A percentile compares a stretch with the other conserved stretches of the same genome.
Conservation (phyloP, 2,888 invertebrate genomes). For the Tachina fera region DNA sequence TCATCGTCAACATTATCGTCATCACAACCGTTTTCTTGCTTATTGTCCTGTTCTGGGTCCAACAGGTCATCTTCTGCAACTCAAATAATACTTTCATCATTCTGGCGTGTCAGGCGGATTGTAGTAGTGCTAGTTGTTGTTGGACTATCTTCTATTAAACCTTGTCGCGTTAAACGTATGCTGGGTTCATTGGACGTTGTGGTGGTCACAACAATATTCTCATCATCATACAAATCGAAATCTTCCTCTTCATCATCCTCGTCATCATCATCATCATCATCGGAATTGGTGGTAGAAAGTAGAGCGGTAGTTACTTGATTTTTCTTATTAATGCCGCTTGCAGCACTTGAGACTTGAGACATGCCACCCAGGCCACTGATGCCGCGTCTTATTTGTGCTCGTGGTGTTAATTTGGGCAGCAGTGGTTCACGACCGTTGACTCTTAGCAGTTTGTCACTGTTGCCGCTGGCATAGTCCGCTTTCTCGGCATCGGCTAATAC, state of each 20-base stretch:
- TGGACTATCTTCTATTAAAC: constrained; percentile 56
- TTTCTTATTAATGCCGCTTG: constrained; percentile 82
- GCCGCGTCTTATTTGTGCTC: constrained; percentile 86
- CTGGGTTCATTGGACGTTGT: constrained; percentile 66
- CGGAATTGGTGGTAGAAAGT: constrained; percentile 86
- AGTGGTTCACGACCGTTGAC: constrained; percentile 83
- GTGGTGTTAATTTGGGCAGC: constrained; percentile 85
- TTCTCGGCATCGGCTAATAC: constrained; percentile 76
- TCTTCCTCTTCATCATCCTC: constrained; percentile 75
- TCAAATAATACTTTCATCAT: constrained; percentile 83
- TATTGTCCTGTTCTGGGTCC: constrained; percentile 46
- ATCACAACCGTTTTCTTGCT: constrained; percentile 16
- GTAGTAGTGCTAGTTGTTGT: constrained; percentile 77
- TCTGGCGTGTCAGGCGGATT: constrained; percentile 79
- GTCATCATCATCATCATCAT: constrained; percentile 81
- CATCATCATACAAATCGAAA: constrained; percentile 82
- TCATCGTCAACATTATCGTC: constrained; percentile 46
- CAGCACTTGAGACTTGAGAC: constrained; percentile 56
- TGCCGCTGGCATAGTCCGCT: constrained; percentile 74
- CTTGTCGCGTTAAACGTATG: constrained; percentile 37
- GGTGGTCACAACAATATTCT: constrained; percentile 82
- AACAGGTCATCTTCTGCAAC: constrained; percentile 72
- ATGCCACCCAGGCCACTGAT: constrained; percentile 67
- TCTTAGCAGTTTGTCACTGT: constrained; percentile 64
- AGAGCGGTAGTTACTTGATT: constrained; percentile 85